Conservation (phyloP, 2,113 vertebrate genomes). For the Syngnathus floridae region DNA sequence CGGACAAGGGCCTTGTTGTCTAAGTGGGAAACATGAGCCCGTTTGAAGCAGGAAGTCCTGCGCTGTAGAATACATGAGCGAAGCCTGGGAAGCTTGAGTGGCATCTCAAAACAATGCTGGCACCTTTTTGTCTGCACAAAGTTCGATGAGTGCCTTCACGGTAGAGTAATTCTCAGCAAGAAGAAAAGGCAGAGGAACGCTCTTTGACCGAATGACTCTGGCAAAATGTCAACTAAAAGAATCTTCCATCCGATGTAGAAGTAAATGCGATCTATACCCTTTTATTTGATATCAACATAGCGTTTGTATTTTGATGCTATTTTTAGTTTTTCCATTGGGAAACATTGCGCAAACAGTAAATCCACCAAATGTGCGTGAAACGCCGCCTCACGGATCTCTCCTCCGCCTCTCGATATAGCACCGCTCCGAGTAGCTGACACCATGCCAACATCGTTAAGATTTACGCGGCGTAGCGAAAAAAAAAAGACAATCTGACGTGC, state of each 20-base stretch:
- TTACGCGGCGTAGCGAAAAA: conserved; percentile 44
- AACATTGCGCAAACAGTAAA: neutral
- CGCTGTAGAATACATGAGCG: conserved; percentile 51
- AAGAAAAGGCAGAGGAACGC: too few species aligned
- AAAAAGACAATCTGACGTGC: conserved; percentile 22
- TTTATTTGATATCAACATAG: too few species aligned
- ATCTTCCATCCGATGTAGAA: too few species aligned
- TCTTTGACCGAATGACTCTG: too few species aligned
- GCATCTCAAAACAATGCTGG: conserved; percentile 34
- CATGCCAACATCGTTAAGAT: conserved; percentile 26
- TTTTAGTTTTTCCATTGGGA: neutral
- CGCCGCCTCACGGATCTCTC: neutral
- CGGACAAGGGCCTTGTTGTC: conserved; percentile 45
- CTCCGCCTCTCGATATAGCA: neutral
- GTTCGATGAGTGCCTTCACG: conserved; percentile 15
- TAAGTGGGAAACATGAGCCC: conserved; percentile 61
- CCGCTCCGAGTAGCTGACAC: neutral
- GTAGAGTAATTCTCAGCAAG: too few species aligned
- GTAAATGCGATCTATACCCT: too few species aligned
- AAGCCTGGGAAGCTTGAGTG: conserved; percentile 32
- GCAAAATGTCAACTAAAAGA: too few species aligned
- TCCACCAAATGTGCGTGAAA: neutral
- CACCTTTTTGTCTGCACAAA: conserved; percentile 48
- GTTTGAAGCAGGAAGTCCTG: conserved; percentile 54
- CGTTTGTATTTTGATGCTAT: too few species aligned